A percentile compares a stretch with the other conserved stretches of the same genome.
Evolutionary conservation across 2,888 invertebrate species (phyloP).

Genomic region (Octodonta nipae): DNA sequence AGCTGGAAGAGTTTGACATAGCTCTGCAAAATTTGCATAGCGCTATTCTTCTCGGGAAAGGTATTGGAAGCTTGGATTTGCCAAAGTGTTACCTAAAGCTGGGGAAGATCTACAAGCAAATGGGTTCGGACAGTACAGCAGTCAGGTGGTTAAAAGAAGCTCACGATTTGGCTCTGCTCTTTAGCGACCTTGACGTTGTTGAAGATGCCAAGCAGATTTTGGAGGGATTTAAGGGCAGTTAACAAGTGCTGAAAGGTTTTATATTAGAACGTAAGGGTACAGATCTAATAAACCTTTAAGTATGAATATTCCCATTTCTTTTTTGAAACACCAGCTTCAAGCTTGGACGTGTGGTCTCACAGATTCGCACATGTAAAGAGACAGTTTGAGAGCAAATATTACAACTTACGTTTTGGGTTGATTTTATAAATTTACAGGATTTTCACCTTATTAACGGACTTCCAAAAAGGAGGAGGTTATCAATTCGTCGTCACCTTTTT

Average conservation of each 20-base stretch:
- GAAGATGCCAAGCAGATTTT: conserved; percentile 18
- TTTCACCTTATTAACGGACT: too few relatives aligned
- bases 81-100: conserved; percentile 34
- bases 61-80: conserved; percentile 35
- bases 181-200: conserved; percentile 24
- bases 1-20: conserved; percentile 30
- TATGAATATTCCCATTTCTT: too few relatives aligned
- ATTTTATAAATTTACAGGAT: too few relatives aligned
- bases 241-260: not conserved
- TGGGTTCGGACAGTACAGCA: conserved; percentile 30
- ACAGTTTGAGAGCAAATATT: too few relatives aligned
- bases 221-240: not conserved
- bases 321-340: too few relatives aligned
- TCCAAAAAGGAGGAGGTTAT: too few relatives aligned
- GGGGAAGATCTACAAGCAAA: conserved; percentile 31
- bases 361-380: too few relatives aligned
- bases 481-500: too few relatives aligned
- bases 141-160: conserved; percentile 30
- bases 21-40: conserved; percentile 34
- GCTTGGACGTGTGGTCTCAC: too few relatives aligned
- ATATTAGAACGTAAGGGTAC: not conserved
- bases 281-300: too few relatives aligned
- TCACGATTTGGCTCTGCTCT: conserved; percentile 25
- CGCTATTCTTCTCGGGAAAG: conserved; percentile 34
- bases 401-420: too few relatives aligned